Base-by-base conservation (phyloP, 2,797 vertebrate species). In the Acridotheres tristis region DNA sequence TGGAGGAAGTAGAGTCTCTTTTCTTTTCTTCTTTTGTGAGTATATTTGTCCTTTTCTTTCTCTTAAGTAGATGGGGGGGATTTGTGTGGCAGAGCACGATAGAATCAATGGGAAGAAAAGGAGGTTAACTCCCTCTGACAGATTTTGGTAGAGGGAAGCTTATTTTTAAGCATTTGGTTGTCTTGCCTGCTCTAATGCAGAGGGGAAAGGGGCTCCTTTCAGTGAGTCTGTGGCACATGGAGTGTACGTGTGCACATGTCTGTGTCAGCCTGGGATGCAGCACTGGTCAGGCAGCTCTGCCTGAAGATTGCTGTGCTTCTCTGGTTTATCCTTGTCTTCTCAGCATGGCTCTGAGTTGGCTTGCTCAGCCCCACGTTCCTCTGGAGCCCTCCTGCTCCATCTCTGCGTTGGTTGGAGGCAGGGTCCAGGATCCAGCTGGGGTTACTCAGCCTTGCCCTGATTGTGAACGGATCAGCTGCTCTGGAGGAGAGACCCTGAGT, bases 161-260 rank as follows among this genome's bases (percentile, higher is more conserved):
- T 65, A 57, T 63, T 81, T 87, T 73, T 66, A 51, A 79, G 89
- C 58, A 7, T 54, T 73, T 73, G 59, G 63, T 58, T 75, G 66
- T 48, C 73, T 75, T 67, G 45, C 40, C 50, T 69, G 66, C 84
- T 78, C 32, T 48, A 47, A 3, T 3, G n/a, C 1, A 16, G 55
- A 18, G 77, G 73, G 81, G 2, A 27, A 34, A 21, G 2, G 21
- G 63, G 77, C 57, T 75, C 74, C 43, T 61, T 34, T 23, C 58
- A 27, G 66, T 0, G 43, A 16, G 77, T 1, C 71, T 26, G 83
- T 53, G 63, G 71, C 34, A 3, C 7, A 6, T 1, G 67, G 57
- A 67, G 62, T 0, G 65, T 10, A 2, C 0, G 2, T 66, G 13
- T 7, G 68, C 47, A 3, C 40, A 1, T 1, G 21, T 2, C 26